Percentiles rank a stretch among this genome's conserved stretches.
Evolutionary conservation across 2,888 invertebrate species (phyloP).

Genomic region (Amphiduros pacificus): DNA sequence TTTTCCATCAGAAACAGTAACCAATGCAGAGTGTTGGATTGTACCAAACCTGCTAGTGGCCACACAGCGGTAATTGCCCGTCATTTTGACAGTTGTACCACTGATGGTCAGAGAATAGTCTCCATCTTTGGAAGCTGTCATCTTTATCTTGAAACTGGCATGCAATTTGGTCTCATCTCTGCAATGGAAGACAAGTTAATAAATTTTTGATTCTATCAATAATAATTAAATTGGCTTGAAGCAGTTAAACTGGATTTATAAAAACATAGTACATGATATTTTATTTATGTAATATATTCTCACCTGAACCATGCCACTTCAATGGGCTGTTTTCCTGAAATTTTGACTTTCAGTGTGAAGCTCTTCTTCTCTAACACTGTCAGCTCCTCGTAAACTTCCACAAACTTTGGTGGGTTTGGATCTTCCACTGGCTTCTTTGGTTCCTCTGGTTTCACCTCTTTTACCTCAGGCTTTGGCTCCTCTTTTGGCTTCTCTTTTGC

Average conservation of each 20-base stretch:
- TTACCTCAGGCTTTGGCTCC: too few species aligned
- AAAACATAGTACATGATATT: too few species aligned
- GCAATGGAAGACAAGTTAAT: too few species aligned
- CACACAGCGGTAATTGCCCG: conserved; percentile 53
- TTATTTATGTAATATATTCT: too few species aligned
- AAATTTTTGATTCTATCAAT: too few species aligned
- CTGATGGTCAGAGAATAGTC: conserved; percentile 46
- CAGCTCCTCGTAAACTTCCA: conserved; percentile 13
- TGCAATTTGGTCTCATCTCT: conserved; percentile 68
- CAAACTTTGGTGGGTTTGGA: conserved; percentile 8
- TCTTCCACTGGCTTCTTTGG: too few species aligned
- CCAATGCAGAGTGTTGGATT: conserved; percentile 56
- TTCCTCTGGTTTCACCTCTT: too few species aligned
- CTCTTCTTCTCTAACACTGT: conserved; percentile 28
- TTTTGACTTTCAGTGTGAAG: conserved; percentile 51
- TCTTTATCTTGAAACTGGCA: conserved; percentile 74
- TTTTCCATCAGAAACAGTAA: conserved; percentile 74
- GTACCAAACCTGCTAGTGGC: conserved; percentile 31
- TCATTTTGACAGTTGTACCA: conserved; percentile 28
- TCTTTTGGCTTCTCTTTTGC: too few species aligned
- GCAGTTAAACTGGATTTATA: too few species aligned
- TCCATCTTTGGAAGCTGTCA: conserved; percentile 67
- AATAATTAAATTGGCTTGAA: too few species aligned
- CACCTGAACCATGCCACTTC: conserved; percentile 87
- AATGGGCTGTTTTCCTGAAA: conserved; percentile 87